Evolutionary conservation across 1,140 invertebrate species (phyloP).

Genomic region (Triops longicaudatus): DNA sequence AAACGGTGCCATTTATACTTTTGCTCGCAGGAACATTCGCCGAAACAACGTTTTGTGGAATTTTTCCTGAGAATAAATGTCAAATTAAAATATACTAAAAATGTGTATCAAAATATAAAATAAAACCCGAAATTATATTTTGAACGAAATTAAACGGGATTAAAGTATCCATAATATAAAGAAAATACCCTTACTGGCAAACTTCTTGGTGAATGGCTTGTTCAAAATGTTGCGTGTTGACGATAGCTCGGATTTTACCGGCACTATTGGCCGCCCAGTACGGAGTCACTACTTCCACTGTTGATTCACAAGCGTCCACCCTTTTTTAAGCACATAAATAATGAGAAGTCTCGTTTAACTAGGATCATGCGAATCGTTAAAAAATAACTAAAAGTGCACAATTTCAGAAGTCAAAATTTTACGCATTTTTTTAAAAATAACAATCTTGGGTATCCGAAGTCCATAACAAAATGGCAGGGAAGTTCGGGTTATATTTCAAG

Average conservation of each 20-base stretch:
- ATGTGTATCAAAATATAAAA: too few relatives aligned
- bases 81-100: not conserved
- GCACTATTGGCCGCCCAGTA: conserved; percentile 89
- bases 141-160: too few relatives aligned
- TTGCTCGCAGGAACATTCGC: conserved; percentile 80
- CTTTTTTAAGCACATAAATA: conserved; percentile 41
- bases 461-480: too few relatives aligned
- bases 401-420: too few relatives aligned
- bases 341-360: not conserved
- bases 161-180: not conserved
- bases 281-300: conserved; percentile 84
- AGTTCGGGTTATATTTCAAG: too few relatives aligned
- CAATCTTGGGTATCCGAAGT: too few relatives aligned
- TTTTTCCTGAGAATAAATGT: conserved; percentile 53
- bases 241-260: conserved; percentile 79
- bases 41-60: conserved; percentile 64
- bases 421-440: too few relatives aligned
- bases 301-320: conserved; percentile 79
- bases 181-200: conserved; percentile 59
- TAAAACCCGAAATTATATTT: too few relatives aligned
- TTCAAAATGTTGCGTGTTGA: conserved; percentile 89
- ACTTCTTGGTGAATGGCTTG: conserved; percentile 92
- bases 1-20: conserved; percentile 82
- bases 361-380: too few relatives aligned
- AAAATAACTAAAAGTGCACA: too few relatives aligned